phyloP scores from a whole-genome alignment of 2,888 invertebrate species.

The Apamea crenata region DNA sequence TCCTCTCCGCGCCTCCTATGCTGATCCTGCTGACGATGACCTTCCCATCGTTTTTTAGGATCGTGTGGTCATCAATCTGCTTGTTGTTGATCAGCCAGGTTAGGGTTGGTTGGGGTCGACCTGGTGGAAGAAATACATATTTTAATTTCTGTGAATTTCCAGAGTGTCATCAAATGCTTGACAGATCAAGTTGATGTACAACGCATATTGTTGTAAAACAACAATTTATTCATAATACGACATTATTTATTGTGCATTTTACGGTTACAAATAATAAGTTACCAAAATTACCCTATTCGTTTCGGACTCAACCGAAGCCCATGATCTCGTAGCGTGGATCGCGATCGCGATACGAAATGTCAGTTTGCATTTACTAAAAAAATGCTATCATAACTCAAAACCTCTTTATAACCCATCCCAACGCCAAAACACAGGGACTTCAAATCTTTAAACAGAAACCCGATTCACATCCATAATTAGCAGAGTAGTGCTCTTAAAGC shows the following conservation, averaged over 20 bases:
- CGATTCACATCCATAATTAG: constrained; percentile 21
- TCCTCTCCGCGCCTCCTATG: constrained; percentile 93
- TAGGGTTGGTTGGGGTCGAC: constrained; percentile 94
- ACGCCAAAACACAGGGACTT: not conserved
- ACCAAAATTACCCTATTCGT: too few relatives aligned
- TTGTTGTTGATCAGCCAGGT: constrained; percentile 95
- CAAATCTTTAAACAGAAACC: constrained; percentile 5
- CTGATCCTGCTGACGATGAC: constrained; percentile 94
- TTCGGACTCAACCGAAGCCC: not conserved
- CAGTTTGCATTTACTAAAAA: not conserved
- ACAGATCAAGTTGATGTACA: not conserved
- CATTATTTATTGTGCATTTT: not conserved
- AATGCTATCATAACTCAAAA: not conserved
- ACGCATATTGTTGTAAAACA: too few relatives aligned
- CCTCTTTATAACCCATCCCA: not conserved
- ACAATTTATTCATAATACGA: not conserved
- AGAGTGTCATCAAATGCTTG: not conserved
- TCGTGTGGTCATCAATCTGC: constrained; percentile 92
- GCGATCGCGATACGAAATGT: too few relatives aligned
- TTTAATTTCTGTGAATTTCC: not conserved
- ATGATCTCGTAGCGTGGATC: too few relatives aligned
- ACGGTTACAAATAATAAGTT: too few relatives aligned
- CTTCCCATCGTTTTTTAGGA: constrained; percentile 92
- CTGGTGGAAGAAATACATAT: constrained; percentile 83
- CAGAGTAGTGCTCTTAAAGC: not conserved